These are phyloP conservation scores for Hexactinellida sp. DNA, from an alignment of 37 sponge, comb jelly and placozoan genomes.

Conservation along the genomic window DNA sequence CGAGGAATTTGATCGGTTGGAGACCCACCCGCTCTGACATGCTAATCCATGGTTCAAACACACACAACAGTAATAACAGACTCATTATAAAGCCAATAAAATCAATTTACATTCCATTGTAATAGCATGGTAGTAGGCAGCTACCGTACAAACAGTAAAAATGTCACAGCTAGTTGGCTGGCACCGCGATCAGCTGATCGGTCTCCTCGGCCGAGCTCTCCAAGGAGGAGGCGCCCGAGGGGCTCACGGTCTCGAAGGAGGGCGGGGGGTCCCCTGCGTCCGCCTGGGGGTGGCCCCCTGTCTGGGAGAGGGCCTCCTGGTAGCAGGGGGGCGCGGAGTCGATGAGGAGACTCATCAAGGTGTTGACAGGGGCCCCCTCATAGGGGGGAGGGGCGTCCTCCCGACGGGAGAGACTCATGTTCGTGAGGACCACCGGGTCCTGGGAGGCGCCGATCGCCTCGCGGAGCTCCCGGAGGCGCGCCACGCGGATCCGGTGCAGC, in stretches of 20 bases:
- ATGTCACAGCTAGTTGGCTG: not conserved
- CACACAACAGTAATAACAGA: not conserved
- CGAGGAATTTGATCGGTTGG: not conserved
- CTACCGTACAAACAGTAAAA: not conserved
- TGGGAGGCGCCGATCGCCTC: not conserved
- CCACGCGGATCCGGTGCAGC: not conserved
- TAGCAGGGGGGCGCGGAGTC: not conserved
- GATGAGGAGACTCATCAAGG: not conserved
- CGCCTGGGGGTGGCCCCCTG: not conserved
- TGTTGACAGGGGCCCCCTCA: not conserved
- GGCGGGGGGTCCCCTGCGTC: not conserved
- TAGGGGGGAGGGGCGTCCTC: not conserved
- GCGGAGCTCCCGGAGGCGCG: not conserved
- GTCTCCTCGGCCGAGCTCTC: not conserved
- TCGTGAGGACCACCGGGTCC: not conserved
- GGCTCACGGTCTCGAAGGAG: not conserved
- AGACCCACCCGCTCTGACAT: not conserved
- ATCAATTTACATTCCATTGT: constrained; percentile 16
- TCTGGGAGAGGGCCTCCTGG: not conserved
- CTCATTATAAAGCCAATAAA: not conserved
- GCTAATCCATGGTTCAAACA: not conserved
- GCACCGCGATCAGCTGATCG: not conserved
- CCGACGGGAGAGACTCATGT: not conserved
- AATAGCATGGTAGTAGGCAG: not conserved
- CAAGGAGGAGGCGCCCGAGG: not conserved